Conservation (phyloP, 2,888 invertebrate genomes). For the Drosophila phalerata region DNA sequence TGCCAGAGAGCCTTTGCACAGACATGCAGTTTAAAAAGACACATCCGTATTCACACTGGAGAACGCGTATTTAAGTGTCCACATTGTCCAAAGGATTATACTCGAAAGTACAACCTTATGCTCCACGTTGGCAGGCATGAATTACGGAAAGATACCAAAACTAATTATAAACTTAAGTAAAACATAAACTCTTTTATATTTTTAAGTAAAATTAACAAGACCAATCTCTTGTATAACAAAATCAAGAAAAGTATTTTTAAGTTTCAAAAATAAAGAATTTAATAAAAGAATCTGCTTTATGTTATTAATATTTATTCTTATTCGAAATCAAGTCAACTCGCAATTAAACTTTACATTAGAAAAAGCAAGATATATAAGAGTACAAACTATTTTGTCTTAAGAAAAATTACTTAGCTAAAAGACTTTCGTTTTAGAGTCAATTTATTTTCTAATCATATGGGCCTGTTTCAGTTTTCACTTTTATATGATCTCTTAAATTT, state of each 20-base stretch:
- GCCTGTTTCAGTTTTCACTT: too few relatives aligned
- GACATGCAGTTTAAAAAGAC: not conserved
- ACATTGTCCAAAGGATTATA: constrained; percentile 4
- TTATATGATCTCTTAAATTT: too few relatives aligned
- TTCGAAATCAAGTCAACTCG: not conserved
- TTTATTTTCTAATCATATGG: too few relatives aligned
- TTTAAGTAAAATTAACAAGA: too few relatives aligned
- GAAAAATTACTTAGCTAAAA: not conserved
- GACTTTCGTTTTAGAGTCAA: too few relatives aligned
- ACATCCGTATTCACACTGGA: constrained; percentile 1
- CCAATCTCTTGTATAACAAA: too few relatives aligned
- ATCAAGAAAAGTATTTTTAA: too few relatives aligned
- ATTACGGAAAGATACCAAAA: not conserved
- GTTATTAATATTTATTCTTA: not conserved
- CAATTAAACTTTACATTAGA: not conserved
- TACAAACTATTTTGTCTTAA: not conserved
- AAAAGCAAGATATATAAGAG: not conserved
- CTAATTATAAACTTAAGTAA: not conserved
- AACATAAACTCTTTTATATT: too few relatives aligned
- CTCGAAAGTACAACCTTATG: not conserved
- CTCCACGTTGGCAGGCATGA: not conserved
- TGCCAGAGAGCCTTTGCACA: constrained; percentile 1
- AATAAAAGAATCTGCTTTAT: not conserved
- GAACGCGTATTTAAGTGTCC: constrained; percentile 2
- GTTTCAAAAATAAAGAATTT: not conserved